A percentile compares a stretch with the other conserved stretches of the same genome.
These are phyloP conservation scores for Nymphalis urticae DNA, from an alignment of 2,888 invertebrate genomes.

Conservation along the genomic window DNA sequence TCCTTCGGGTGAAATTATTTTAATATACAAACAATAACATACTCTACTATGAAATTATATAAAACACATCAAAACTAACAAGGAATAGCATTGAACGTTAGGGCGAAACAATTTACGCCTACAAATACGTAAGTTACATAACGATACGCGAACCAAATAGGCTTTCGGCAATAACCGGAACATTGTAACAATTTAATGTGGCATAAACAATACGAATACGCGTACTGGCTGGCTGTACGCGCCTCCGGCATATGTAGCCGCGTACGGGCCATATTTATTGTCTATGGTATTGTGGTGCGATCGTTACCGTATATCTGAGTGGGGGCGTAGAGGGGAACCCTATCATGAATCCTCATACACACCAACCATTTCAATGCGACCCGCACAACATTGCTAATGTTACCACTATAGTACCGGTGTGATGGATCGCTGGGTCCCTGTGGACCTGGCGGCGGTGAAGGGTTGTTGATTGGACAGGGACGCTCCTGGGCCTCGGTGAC, in stretches of 20 bases:
- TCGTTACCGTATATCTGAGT: slow-evolving; percentile 78
- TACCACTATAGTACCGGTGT: slow-evolving; percentile 33
- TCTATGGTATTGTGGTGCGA: slow-evolving; percentile 78
- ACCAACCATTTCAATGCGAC: slow-evolving; percentile 63
- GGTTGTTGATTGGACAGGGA: slow-evolving; percentile 75
- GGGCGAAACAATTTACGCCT: slow-evolving; percentile 61
- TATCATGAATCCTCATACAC: slow-evolving; percentile 79
- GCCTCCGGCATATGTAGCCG: slow-evolving; percentile 66
- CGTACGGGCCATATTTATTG: slow-evolving; percentile 77
- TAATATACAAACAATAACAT: not conserved
- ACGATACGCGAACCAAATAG: slow-evolving; percentile 75
- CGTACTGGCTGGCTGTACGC: slow-evolving; percentile 61
- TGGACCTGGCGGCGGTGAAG: slow-evolving; percentile 52
- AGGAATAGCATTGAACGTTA: slow-evolving; percentile 49
- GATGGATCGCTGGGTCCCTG: slow-evolving; percentile 38
- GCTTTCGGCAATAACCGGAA: slow-evolving; percentile 79
- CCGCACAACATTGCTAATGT: slow-evolving; percentile 55
- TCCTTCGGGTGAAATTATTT: not conserved
- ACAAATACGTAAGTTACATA: slow-evolving; percentile 63
- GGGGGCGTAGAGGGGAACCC: slow-evolving; percentile 71
- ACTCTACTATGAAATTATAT: slow-evolving; percentile 41
- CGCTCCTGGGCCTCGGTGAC: slow-evolving; percentile 63
- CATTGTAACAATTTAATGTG: slow-evolving; percentile 80
- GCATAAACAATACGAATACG: slow-evolving; percentile 79
- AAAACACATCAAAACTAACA: slow-evolving; percentile 56